Evolutionary conservation across 2,797 vertebrate genomes (phyloP), one percentile per base, ranked within the genome.

Genomic region (Lepus townsendii): DNA sequence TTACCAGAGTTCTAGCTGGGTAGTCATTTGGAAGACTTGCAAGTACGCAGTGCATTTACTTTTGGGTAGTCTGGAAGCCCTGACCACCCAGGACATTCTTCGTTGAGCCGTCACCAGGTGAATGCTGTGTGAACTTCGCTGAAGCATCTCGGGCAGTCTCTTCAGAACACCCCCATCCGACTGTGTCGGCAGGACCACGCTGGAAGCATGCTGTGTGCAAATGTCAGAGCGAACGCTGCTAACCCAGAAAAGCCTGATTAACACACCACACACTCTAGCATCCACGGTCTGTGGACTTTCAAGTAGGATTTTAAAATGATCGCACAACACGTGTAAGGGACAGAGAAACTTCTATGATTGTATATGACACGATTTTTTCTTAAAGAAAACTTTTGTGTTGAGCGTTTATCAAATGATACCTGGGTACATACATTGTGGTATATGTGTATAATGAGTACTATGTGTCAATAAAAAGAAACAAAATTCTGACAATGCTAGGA

Each of bases 381-480:
- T 35, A 68, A 1, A 27, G 24, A 68, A 66, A 35, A 19, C 47
- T 24, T 38, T 76, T 78, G 72, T 57, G 7, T 20, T 30, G 22
- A 32, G 17, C 42, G 30, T 72, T 72, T 69, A 22, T 19, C 50
- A n/a, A 22, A 63, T 93, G 65, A 82, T 32, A 7, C 57, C n/a
- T 62, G 27, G 10, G 8, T 75, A 82, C 82, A 66, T 65, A 35
- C 12, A 66, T 16, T 52, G 32, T 52, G 30, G 17, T 35, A 32
- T 19, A 20, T 71, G 32, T 32, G 73, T 42, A 57, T 24, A 77
- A 4, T 42, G 4, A 54, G 79, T 73, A 71, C 19, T 77, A 66
- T 66, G 71, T 32, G 16, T 57, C 82, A 90, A 38, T 86, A 52
- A 86, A 84, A 79, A 65, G 75, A 32, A 90, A 80, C 32, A 30